phyloP scores from a whole-genome alignment of 1,140 invertebrate genomes.

The Drosophila oshimai region DNA sequence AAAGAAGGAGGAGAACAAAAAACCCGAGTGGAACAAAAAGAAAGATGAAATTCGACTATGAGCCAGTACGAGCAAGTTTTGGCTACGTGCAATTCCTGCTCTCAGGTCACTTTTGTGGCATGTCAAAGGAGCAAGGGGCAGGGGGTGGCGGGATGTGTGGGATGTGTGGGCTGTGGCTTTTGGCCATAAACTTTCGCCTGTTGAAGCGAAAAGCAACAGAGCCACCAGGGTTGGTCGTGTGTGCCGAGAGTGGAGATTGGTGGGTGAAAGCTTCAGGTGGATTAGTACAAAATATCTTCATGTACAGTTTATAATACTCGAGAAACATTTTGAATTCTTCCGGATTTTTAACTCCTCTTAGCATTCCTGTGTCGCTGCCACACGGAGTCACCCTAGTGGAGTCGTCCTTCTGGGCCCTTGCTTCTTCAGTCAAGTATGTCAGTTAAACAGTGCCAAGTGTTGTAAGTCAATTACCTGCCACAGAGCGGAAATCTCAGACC shows the following conservation, averaged over 20 bases:
- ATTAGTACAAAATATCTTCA: slow-evolving; percentile 21
- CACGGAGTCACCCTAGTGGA: slow-evolving; percentile 9
- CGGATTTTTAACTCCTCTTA: background rate
- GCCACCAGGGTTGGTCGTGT: slow-evolving; percentile 7
- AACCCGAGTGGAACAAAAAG: slow-evolving; percentile 6
- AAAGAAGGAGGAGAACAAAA: slow-evolving; percentile 28
- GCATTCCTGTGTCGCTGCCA: background rate
- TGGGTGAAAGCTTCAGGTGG: background rate
- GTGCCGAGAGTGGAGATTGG: background rate
- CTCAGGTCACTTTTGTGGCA: slow-evolving; percentile 58
- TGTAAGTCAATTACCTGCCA: slow-evolving; percentile 73
- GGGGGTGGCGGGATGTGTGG: slow-evolving; percentile 26
- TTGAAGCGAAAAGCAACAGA: slow-evolving; percentile 53
- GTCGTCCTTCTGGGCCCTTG: slow-evolving; percentile 14
- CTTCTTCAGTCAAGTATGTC: slow-evolving; percentile 49
- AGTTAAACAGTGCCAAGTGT: slow-evolving; percentile 65
- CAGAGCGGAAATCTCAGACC: slow-evolving; percentile 49
- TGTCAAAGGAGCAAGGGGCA: slow-evolving; percentile 19
- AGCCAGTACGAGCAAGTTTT: slow-evolving; percentile 63
- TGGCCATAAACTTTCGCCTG: slow-evolving; percentile 73
- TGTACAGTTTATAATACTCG: slow-evolving; percentile 11
- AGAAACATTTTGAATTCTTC: slow-evolving; percentile 5
- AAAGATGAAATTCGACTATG: slow-evolving; percentile 46
- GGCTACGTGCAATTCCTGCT: slow-evolving; percentile 74
- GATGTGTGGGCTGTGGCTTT: slow-evolving; percentile 65